These are phyloP conservation scores for Nothoprocta pentlandii DNA, from an alignment of 2,113 vertebrate species.

Conservation along the genomic window DNA sequence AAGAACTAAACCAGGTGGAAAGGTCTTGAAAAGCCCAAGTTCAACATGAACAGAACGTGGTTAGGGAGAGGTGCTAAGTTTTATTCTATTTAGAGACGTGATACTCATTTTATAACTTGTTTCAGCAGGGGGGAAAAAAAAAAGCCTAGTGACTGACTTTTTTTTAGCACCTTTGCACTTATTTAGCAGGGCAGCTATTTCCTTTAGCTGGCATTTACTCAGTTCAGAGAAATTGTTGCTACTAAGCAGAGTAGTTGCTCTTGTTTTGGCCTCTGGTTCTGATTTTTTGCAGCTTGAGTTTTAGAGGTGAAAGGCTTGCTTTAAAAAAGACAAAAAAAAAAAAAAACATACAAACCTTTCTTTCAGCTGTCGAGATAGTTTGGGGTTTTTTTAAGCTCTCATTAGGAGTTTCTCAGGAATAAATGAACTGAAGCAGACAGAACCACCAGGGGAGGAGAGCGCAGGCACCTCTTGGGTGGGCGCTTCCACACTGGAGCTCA, in stretches of 20 bases:
- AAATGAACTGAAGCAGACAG: constrained; percentile 30
- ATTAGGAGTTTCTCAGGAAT: constrained; percentile 64
- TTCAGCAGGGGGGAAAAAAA: background rate
- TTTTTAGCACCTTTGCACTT: constrained; percentile 35
- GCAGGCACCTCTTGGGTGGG: background rate
- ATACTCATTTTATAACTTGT: background rate
- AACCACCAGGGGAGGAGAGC: background rate
- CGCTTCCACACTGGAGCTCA: background rate
- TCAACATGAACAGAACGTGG: background rate
- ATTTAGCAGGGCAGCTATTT: constrained; percentile 21
- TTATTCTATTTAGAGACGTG: background rate
- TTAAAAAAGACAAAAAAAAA: background rate
- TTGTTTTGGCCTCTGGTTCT: constrained; percentile 49
- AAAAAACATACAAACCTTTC: background rate
- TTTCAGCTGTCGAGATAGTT: background rate
- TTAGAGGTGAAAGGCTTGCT: constrained; percentile 1
- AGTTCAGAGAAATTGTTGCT: constrained; percentile 36
- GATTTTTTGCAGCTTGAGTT: constrained; percentile 45
- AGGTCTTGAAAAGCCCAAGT: background rate
- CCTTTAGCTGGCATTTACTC: constrained; percentile 22
- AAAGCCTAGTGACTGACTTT: background rate
- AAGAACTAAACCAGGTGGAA: constrained; percentile 11
- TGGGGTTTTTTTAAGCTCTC: constrained; percentile 44
- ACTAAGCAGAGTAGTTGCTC: constrained; percentile 25
- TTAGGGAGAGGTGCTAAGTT: background rate